Base-by-base conservation (phyloP, 2,888 invertebrate species). In the Cosmia trapezina region DNA sequence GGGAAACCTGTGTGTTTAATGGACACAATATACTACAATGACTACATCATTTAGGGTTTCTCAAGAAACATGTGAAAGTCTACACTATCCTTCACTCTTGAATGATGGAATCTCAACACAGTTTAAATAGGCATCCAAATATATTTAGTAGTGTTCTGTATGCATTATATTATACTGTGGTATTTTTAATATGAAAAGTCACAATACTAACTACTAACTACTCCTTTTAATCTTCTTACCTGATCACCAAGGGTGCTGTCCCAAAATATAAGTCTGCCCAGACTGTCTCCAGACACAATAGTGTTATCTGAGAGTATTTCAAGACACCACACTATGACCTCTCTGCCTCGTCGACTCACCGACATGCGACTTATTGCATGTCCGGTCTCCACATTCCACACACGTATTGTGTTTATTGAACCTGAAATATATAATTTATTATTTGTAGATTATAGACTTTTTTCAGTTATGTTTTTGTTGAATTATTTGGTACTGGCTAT, bases 241-340 rank as follows among this genome's bases (percentile, higher is more conserved):
- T 98, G 97, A 12, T 98, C 97, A 14, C 98, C 99, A 69, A 97
- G 93, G 74, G 96, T 96, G 17, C 98, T 98, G 95, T 99, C 98
- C 99, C 99, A 99, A 89, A 99, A 98, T 28, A 98, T 98, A 2
- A 99, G 96, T 87, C 97, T 97, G 0, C 99, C 99, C 47, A 98
- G 96, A 85, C 94, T 96, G 91, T 99, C 99, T 0, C 99, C 99
- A 76, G 98, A 98, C 19, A 99, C 97, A 57, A 99, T 97, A 11
- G 98, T 97, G 87, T 98, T 97, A 90, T 99, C 98, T 61, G 97
- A 96, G 0, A 98, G 96, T 3, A 99, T 97, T 49, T 97, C 97
- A n/a, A 99, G 92, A 81, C 98, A 97, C 98, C 99, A 99, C 0
- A 99, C 98, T 83, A 98, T 98, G 0, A 98, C 98, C 74, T 98